A percentile compares a stretch with the other conserved stretches of the same genome.
Evolutionary conservation across 1,140 invertebrate genomes (phyloP).

Genomic region (Metaphire vulgaris): DNA sequence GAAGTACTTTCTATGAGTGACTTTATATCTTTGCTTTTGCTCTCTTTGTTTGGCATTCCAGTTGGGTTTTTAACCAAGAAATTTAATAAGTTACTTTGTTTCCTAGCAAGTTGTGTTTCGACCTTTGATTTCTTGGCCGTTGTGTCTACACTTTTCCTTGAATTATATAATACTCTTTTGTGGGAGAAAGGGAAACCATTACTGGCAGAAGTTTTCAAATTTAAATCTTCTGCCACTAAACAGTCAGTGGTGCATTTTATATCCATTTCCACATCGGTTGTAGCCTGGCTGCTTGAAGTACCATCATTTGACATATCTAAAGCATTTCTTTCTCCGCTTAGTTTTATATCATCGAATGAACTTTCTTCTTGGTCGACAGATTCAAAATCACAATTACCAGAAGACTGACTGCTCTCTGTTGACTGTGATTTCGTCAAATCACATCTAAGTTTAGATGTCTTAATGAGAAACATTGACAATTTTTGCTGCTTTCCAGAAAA

Average conservation of each 20-base stretch:
- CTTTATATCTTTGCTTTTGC: too few species aligned
- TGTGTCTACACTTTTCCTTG: background rate
- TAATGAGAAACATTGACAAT: conserved; percentile 51
- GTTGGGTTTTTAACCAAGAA: background rate
- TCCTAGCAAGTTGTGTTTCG: background rate
- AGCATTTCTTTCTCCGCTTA: background rate
- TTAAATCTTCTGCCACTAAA: conserved; percentile 9
- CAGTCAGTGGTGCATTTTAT: background rate
- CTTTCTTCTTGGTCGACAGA: conserved; percentile 1
- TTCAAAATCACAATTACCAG: background rate
- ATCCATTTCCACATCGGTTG: background rate
- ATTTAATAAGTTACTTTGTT: background rate
- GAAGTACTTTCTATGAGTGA: too few species aligned
- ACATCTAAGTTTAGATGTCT: conserved; percentile 15
- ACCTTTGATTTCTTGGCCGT: background rate
- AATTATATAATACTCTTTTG: background rate
- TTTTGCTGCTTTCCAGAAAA: conserved; percentile 57
- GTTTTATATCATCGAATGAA: background rate
- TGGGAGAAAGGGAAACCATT: background rate
- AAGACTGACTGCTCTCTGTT: background rate
- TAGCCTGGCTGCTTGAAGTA: background rate
- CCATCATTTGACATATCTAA: too few species aligned
- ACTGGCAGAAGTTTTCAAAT: too few species aligned
- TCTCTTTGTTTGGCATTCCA: too few species aligned
- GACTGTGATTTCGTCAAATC: background rate